These are phyloP conservation scores for Macrosoma leucophasiata DNA, from an alignment of 2,888 invertebrate species.

Conservation along the genomic window DNA sequence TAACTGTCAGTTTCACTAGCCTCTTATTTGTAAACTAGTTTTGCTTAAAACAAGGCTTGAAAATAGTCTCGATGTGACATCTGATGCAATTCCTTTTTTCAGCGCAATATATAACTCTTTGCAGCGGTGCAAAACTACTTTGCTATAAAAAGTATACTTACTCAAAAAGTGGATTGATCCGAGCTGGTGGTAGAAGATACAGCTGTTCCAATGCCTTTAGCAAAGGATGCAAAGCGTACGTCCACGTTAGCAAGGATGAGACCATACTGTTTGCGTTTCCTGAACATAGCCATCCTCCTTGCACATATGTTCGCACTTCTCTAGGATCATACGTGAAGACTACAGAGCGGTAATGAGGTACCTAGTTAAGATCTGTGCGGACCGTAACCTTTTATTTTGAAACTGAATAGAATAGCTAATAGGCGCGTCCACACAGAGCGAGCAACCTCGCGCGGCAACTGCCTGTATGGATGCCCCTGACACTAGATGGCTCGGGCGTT, in stretches of 20 bases:
- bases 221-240: constrained; percentile 35
- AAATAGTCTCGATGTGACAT: no score
- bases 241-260: constrained; percentile 31
- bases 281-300: constrained; percentile 25
- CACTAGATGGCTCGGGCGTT: no score
- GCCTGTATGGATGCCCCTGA: no score
- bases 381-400: no score
- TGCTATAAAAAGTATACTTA: constrained; percentile 28
- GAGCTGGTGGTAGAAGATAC: constrained; percentile 6
- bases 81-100: constrained; percentile 20
- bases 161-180: constrained; percentile 26
- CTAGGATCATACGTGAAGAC: constrained; percentile 3
- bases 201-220: constrained; percentile 14
- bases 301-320: constrained; percentile 17
- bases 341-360: no score
- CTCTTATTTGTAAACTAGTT: no score
- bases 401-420: no score
- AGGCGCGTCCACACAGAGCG: no score
- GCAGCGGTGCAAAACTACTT: constrained; percentile 23
- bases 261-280: constrained; percentile 22
- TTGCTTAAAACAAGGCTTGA: no score
- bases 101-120: constrained; percentile 21
- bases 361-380: no score
- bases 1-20: no score
- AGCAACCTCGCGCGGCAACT: no score